A percentile compares a stretch with the other conserved stretches of the same genome.
phyloP scores from a whole-genome alignment of 2,113 vertebrate genomes.

The Madoqua kirkii region DNA sequence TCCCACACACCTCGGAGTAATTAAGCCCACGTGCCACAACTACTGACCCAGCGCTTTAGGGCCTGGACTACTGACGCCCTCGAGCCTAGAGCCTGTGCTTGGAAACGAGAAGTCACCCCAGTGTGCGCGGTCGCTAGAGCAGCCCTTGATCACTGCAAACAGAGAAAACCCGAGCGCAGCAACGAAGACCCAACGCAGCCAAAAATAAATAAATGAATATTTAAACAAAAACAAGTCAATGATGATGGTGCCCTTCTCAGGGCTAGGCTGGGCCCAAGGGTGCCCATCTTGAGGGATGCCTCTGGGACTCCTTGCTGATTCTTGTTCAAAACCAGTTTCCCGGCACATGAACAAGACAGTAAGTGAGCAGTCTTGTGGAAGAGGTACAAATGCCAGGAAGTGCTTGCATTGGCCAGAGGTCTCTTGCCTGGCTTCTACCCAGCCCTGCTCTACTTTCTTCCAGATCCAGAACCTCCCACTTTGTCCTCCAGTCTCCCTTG shows the following conservation, averaged over 20 bases:
- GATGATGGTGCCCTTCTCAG: neutral
- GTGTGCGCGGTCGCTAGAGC: rapidly evolving
- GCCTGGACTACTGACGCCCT: neutral
- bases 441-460: neutral
- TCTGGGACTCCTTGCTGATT: no score
- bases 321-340: neutral
- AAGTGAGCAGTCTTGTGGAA: neutral
- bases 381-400: neutral
- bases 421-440: neutral
- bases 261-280: neutral
- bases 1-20: neutral
- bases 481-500: neutral
- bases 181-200: neutral
- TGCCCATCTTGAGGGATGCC: neutral
- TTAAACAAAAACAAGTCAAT: neutral
- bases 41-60: neutral
- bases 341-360: neutral
- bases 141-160: neutral
- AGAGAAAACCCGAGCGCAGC: neutral
- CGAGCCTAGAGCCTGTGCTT: neutral
- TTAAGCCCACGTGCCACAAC: neutral
- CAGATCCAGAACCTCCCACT: neutral
- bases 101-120: neutral
- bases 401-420: neutral
- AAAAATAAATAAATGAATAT: neutral